These are phyloP conservation scores for Penaeus chinensis DNA, from an alignment of 1,140 invertebrate genomes.

Conservation along the genomic window DNA sequence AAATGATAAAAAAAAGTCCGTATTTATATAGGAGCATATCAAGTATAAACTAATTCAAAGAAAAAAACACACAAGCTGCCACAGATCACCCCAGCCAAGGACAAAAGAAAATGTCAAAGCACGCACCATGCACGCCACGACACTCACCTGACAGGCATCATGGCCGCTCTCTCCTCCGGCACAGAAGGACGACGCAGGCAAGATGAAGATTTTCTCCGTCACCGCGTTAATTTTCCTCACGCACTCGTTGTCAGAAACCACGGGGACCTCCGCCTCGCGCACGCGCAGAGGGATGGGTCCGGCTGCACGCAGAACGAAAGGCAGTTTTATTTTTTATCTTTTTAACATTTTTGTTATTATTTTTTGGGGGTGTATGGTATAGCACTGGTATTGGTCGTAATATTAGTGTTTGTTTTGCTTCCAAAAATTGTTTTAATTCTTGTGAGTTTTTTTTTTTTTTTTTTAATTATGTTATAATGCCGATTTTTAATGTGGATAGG, in stretches of 20 bases:
- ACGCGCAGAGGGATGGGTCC: constrained; percentile 90
- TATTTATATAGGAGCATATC: too few relatives aligned
- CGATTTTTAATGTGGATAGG: too few relatives aligned
- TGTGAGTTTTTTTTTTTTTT: too few relatives aligned
- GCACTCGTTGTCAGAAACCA: constrained; percentile 92
- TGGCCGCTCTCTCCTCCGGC: constrained; percentile 92
- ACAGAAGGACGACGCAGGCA: constrained; percentile 91
- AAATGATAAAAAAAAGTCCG: too few relatives aligned
- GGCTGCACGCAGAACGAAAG: constrained; percentile 71
- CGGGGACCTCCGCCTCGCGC: constrained; percentile 90
- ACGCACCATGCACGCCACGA: not conserved
- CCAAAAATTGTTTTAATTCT: too few relatives aligned
- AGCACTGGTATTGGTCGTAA: too few relatives aligned
- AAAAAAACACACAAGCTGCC: too few relatives aligned
- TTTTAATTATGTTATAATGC: too few relatives aligned
- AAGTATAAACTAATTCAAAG: too few relatives aligned
- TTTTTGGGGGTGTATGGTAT: not conserved
- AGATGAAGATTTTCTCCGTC: constrained; percentile 92
- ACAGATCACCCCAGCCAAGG: too few relatives aligned
- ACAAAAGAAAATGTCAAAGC: too few relatives aligned
- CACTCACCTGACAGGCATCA: constrained; percentile 88
- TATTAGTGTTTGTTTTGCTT: too few relatives aligned
- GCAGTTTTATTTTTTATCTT: not conserved
- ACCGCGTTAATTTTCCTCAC: constrained; percentile 92
- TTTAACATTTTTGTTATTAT: not conserved